phyloP scores from a whole-genome alignment of 2,888 invertebrate species.

The Diaprepes abbreviatus region DNA sequence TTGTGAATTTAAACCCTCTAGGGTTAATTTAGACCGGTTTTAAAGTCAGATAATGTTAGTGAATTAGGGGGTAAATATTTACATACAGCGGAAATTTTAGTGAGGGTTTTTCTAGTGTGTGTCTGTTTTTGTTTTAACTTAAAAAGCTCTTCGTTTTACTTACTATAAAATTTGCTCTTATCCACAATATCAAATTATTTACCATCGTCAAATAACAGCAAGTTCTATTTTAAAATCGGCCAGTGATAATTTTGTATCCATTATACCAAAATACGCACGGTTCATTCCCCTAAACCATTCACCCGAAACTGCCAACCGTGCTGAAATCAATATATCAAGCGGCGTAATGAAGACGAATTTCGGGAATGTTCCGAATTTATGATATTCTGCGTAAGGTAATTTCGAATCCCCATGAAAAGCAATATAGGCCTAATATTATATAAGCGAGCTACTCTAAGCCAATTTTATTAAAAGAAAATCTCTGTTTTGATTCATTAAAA shows the following conservation, averaged over 20 bases:
- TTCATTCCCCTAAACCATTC: conserved; percentile 30
- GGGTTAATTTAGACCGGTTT: too few relatives aligned
- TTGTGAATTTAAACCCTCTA: too few relatives aligned
- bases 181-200: too few relatives aligned
- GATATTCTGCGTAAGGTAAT: conserved; percentile 27
- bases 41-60: too few relatives aligned
- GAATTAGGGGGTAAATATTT: too few relatives aligned
- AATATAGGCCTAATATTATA: conserved; percentile 8
- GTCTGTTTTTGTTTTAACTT: too few relatives aligned
- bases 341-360: conserved; percentile 39
- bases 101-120: too few relatives aligned
- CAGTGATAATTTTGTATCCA: conserved; percentile 24
- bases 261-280: conserved; percentile 15
- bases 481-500: conserved; percentile 5
- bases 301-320: conserved; percentile 38
- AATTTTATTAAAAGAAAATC: background rate
- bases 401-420: conserved; percentile 1
- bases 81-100: too few relatives aligned
- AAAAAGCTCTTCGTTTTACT: too few relatives aligned
- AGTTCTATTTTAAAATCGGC: background rate
- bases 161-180: too few relatives aligned
- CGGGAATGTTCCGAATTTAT: conserved; percentile 28
- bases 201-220: too few relatives aligned
- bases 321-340: conserved; percentile 41
- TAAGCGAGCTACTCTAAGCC: background rate